These are phyloP conservation scores for Cryptomyrus ogoouensis DNA, from an alignment of 2,113 vertebrate genomes.

Conservation along the genomic window DNA sequence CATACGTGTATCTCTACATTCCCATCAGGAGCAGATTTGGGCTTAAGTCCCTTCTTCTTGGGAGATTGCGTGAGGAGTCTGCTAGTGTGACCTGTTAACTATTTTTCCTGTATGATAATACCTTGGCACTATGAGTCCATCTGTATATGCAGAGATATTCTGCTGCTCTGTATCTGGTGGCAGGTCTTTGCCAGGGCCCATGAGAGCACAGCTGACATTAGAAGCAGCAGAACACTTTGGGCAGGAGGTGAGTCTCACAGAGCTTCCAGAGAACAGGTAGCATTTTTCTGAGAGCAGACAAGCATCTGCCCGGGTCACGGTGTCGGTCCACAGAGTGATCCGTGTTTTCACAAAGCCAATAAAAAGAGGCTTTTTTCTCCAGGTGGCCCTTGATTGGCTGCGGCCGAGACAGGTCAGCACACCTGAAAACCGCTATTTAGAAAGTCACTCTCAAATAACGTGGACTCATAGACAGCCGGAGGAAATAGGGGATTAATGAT, in stretches of 20 bases:
- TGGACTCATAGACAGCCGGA: background rate
- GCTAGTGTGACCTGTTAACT: background rate
- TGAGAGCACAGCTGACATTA: background rate
- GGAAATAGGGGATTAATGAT: background rate
- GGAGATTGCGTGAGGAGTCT: background rate
- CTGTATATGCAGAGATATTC: background rate
- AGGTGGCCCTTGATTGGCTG: conserved; percentile 22
- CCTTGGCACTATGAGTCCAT: background rate
- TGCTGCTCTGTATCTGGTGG: background rate
- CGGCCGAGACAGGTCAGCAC: background rate
- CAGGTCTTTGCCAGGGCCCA: background rate
- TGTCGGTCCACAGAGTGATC: conserved; percentile 30
- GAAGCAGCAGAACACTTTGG: background rate
- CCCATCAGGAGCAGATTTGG: background rate
- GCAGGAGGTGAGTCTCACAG: conserved; percentile 22
- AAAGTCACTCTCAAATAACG: conserved; percentile 16
- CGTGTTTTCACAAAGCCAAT: conserved; percentile 34
- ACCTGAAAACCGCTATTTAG: conserved; percentile 9
- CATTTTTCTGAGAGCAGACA: conserved; percentile 28
- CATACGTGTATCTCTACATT: background rate
- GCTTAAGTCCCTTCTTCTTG: background rate
- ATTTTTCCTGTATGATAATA: background rate
- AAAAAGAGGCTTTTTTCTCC: conserved; percentile 30
- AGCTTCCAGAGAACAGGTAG: background rate
- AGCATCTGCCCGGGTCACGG: conserved; percentile 27